Evolutionary conservation across 2,888 invertebrate species (phyloP), one percentile per base, ranked within the genome.

Genomic region (Pollenia griseotomentosa): DNA sequence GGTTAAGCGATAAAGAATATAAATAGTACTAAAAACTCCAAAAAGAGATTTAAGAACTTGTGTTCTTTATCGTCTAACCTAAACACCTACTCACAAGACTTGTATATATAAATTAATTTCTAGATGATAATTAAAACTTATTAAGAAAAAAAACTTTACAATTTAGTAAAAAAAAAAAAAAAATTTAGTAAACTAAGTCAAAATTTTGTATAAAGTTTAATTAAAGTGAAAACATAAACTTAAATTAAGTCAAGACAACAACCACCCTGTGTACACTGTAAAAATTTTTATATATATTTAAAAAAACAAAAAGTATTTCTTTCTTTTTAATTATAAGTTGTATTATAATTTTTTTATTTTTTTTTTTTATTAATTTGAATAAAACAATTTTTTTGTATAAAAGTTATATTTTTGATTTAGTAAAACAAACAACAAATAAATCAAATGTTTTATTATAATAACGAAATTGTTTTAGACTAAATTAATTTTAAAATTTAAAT

Each of bases 1-100:
- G 11, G 33, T 33, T 33, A 42, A 63, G 57, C n/a, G 73, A 51
- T 46, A 46, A 46, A 53, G 23, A 61, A 61, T 57, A 16, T 8
- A 84, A 85, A 70, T 42, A n/a, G n/a, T n/a, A 42, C n/a, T 61
- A 79, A 51, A 61, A 44, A 57, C 42, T 51, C 6, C 0, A 51
- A 71, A 33, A 0, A 14, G 12, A 9, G 51, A 19, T 57, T 48
- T 46, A 23, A 6, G n/a, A 16, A 23, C 44, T 42, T 44, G 10
- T 19, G 19, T 55, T 19, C 63, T 82, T 65, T 57, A 19, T 40
- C 11, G n/a, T 71, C 33, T 68, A n/a, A 46, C 12, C 53, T 16
- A 33, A 40, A 65, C 63, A 23, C 23, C 91, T 89, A 91, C 91
- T 90, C 91, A 92, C 91, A 92, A 92, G 92, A 92, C 92, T 92